Evolutionary conservation across 2,797 vertebrate genomes (phyloP).

Genomic region (Hoplostethus atlanticus): DNA sequence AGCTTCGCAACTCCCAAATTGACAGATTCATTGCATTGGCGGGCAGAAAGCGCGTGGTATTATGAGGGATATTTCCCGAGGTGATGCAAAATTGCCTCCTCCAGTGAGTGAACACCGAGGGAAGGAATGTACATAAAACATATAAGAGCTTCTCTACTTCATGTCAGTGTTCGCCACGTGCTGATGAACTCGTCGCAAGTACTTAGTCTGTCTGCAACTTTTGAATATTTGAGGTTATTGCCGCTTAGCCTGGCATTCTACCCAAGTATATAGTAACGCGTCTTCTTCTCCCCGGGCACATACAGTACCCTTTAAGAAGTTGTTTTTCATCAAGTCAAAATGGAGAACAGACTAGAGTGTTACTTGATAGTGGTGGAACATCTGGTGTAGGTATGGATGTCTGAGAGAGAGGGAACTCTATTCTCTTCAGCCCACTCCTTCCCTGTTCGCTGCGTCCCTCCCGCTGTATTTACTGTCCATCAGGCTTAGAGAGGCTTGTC

Average conservation of each 20-base stretch:
- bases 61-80: slow-evolving; percentile 18
- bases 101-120: not conserved
- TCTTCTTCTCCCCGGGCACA: slow-evolving; percentile 29
- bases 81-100: not conserved
- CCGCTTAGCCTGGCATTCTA: slow-evolving; percentile 47
- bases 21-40: slow-evolving; percentile 11
- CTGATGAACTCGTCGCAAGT: slow-evolving; percentile 7
- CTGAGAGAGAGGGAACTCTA: slow-evolving; percentile 21
- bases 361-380: slow-evolving; percentile 56
- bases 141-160: not conserved
- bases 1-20: not conserved
- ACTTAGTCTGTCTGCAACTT: slow-evolving; percentile 39
- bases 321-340: slow-evolving; percentile 60
- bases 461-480: too few species aligned
- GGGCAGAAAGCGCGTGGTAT: slow-evolving; percentile 33
- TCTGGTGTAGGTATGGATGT: slow-evolving; percentile 56
- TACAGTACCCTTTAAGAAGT: slow-evolving; percentile 44
- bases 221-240: slow-evolving; percentile 46
- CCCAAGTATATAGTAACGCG: slow-evolving; percentile 43
- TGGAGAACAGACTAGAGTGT: slow-evolving; percentile 50
- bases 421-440: slow-evolving; percentile 34
- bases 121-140: slow-evolving; percentile 26
- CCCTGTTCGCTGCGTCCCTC: not conserved
- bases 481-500: too few species aligned
- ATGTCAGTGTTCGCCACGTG: not conserved